These are phyloP conservation scores for Euzetes globulus DNA, from an alignment of 2,888 invertebrate genomes.

Conservation along the genomic window DNA sequence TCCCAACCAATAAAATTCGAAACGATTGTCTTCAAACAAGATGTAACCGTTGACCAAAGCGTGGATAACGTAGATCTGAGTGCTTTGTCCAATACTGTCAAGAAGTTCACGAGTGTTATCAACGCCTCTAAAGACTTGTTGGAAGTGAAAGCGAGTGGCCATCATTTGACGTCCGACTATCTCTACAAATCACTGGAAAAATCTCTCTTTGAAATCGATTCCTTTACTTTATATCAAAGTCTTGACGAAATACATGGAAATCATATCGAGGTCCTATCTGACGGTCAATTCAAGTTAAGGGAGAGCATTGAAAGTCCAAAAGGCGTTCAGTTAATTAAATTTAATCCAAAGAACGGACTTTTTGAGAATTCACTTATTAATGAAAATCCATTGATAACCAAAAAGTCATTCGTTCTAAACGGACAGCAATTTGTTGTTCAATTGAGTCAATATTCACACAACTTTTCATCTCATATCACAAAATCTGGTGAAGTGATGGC, in stretches of 20 bases:
- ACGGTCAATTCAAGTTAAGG: background rate
- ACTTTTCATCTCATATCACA: background rate
- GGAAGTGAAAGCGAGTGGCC: background rate
- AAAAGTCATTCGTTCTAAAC: background rate
- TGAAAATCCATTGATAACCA: background rate
- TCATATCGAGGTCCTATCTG: background rate
- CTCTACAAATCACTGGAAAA: conserved; percentile 6
- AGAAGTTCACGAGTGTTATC: conserved; percentile 7
- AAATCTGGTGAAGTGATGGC: background rate
- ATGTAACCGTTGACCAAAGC: conserved; percentile 7
- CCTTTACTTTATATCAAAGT: background rate
- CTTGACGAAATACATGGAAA: conserved; percentile 15
- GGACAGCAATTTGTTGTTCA: background rate
- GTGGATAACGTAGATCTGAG: conserved; percentile 21
- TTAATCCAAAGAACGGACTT: background rate
- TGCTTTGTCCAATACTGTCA: background rate
- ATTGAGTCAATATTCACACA: background rate
- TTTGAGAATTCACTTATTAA: background rate
- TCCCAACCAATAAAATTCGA: conserved; percentile 5
- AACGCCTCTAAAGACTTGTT: background rate
- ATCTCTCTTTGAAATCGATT: conserved; percentile 19
- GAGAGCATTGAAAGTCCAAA: background rate
- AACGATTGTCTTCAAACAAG: conserved; percentile 4
- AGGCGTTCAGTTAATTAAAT: background rate
- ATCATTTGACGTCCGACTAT: conserved; percentile 4